These are phyloP conservation scores for Eumaeus atala DNA, from an alignment of 1,140 invertebrate genomes.

Conservation along the genomic window DNA sequence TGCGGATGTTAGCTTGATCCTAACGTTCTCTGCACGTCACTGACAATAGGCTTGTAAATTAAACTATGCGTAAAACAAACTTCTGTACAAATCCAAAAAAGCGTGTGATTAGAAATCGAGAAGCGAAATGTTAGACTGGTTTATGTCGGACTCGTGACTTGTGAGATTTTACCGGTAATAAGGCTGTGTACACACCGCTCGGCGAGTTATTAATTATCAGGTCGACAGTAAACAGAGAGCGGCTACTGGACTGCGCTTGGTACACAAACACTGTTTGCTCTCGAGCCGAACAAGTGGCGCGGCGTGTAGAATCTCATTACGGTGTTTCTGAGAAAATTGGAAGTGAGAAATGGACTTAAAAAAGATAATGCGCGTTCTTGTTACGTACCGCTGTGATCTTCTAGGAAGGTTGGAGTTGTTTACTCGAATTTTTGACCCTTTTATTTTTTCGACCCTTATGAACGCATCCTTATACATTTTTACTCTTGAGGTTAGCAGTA, in stretches of 20 bases:
- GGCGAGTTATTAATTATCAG: constrained; percentile 72
- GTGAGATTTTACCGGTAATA: constrained; percentile 73
- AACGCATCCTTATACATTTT: background rate
- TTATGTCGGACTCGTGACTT: constrained; percentile 65
- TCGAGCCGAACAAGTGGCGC: constrained; percentile 50
- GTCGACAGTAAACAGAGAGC: constrained; percentile 68
- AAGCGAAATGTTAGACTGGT: constrained; percentile 52
- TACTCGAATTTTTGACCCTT: constrained; percentile 17
- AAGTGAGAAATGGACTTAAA: constrained; percentile 66
- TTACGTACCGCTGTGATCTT: constrained; percentile 47
- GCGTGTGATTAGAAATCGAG: constrained; percentile 61
- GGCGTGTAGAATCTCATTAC: constrained; percentile 67
- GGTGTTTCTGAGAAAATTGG: constrained; percentile 61
- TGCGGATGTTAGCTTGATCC: too few species aligned
- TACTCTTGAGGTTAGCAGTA: too few species aligned
- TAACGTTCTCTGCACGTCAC: too few species aligned
- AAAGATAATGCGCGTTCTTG: constrained; percentile 60
- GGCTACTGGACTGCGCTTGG: constrained; percentile 66
- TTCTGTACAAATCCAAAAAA: constrained; percentile 47
- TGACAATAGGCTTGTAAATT: constrained; percentile 12
- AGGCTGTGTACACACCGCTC: constrained; percentile 67
- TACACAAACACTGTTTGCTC: constrained; percentile 59
- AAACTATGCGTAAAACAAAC: constrained; percentile 22
- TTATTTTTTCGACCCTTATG: constrained; percentile 8
- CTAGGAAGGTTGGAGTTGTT: constrained; percentile 27